These are phyloP conservation scores for Oikopleura dioica DNA, from an alignment of 23 tunicate genomes.

Conservation along the genomic window DNA sequence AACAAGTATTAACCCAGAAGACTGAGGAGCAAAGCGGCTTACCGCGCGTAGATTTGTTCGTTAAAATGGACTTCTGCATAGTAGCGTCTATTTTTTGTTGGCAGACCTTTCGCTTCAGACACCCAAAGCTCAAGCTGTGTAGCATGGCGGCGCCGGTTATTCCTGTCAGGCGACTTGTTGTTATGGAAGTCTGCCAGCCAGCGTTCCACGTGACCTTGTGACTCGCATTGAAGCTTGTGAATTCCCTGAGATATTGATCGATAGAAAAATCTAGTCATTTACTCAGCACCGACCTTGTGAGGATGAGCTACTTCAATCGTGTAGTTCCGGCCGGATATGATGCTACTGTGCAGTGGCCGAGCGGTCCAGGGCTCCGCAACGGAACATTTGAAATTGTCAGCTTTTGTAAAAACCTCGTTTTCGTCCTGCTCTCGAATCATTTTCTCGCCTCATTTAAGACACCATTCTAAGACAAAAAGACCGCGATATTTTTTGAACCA, in stretches of 20 bases:
- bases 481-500: no score
- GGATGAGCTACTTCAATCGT: slow-evolving; percentile 6
- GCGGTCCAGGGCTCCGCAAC: slow-evolving; percentile 11
- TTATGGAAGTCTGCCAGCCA: slow-evolving; percentile 1
- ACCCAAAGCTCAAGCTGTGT: slow-evolving; percentile 9
- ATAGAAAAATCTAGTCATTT: no score
- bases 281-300: no score
- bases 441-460: no score
- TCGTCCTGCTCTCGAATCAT: slow-evolving; percentile 3
- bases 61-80: background rate
- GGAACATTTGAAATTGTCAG: background rate
- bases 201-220: slow-evolving; percentile 2
- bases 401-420: background rate
- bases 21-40: no score
- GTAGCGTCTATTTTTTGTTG: slow-evolving; percentile 8
- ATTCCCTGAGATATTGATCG: no score
- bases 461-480: no score
- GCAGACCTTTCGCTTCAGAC: slow-evolving; percentile 9
- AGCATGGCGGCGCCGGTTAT: slow-evolving; percentile 1
- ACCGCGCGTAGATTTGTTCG: background rate
- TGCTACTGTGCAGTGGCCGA: background rate
- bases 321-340: background rate
- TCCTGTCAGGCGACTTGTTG: background rate
- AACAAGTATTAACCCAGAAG: no score
- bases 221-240: background rate